Evolutionary conservation across 2,888 invertebrate genomes (phyloP), one percentile per base, ranked within the genome.

Genomic region (Nymphalis urticae): DNA sequence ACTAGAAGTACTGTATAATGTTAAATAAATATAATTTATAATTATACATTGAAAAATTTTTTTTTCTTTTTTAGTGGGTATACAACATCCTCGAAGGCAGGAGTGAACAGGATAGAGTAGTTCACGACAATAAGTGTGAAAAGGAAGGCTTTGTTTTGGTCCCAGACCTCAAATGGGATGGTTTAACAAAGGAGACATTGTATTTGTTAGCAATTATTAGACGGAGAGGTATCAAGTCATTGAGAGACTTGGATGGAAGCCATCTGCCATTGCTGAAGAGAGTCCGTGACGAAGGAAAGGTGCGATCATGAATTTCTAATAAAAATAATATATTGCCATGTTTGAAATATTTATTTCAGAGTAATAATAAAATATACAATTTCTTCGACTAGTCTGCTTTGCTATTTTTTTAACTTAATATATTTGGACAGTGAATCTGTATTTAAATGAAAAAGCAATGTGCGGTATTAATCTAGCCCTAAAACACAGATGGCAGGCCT

Each of bases 111-210:
- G 98, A 99, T 32, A 94, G 97, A 73, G 95, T 99, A 61, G 93
- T 98, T 8, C 96, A 95, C 83, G 78, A 93, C 7, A 93, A 94
- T 76, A 84, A 84, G 77, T 95, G 97, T 82, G 94, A 96, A 1
- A 94, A 94, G 58, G 95, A 89, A 72, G 98, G 99, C 0, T 99
- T 99, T 84, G 92, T 99, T 17, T 87, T 99, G 17, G 81, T 98
- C 0, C 98, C 98, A 0, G 99, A 99, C 88, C 92, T 99, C 68
- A 99, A 99, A 87, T 99, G 99, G 99, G 97, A 98, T 88, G 97
- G 97, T 17, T 86, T 94, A 58, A 88, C 86, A 19, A 90, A 95
- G 21, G 96, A 97, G 79, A 96, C 96, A 0, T 87, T 99, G 17
- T 98, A 99, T 84, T 87, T 97, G 9, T 88, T 98, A 66, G 99